These are phyloP conservation scores for Echeneis naucrates DNA, from an alignment of 2,797 vertebrate species.

Conservation along the genomic window DNA sequence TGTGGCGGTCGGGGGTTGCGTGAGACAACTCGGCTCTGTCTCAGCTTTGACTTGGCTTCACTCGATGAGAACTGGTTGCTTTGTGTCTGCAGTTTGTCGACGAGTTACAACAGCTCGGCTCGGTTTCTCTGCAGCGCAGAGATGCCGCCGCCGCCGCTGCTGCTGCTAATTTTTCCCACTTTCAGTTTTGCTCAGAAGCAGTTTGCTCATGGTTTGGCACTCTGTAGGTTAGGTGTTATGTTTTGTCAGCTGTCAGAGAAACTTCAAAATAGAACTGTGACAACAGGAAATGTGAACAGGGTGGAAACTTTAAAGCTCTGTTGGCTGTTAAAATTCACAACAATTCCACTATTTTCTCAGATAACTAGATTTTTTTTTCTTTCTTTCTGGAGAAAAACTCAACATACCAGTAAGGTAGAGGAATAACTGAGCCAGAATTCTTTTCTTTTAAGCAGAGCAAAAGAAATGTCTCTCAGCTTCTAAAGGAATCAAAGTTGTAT, in stretches of 20 bases:
- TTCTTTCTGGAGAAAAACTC: background rate
- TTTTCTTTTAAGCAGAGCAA: background rate
- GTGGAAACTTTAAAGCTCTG: conserved; percentile 2
- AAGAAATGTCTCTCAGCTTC: background rate
- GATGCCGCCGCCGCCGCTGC: background rate
- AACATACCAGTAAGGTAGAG: background rate
- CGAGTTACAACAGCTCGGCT: conserved; percentile 8
- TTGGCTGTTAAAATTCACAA: background rate
- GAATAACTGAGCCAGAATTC: background rate
- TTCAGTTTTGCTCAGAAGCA: conserved; percentile 8
- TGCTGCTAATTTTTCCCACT: conserved; percentile 11
- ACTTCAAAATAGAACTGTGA: conserved; percentile 27
- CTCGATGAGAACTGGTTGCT: conserved; percentile 32
- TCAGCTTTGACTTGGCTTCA: conserved; percentile 14
- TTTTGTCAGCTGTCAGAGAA: conserved; percentile 24
- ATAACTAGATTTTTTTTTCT: background rate
- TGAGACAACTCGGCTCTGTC: conserved; percentile 4
- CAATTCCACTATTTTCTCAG: conserved; percentile 1
- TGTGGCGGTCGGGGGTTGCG: conserved; percentile 23
- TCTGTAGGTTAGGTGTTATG: conserved; percentile 5
- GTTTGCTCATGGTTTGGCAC: conserved; percentile 21
- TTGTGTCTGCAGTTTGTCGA: conserved; percentile 28
- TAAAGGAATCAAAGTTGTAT: background rate
- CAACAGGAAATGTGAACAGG: conserved; percentile 1
- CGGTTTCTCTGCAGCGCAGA: background rate